phyloP scores from a whole-genome alignment of 2,888 invertebrate genomes.

The Chaetogeoica ovagalla region DNA sequence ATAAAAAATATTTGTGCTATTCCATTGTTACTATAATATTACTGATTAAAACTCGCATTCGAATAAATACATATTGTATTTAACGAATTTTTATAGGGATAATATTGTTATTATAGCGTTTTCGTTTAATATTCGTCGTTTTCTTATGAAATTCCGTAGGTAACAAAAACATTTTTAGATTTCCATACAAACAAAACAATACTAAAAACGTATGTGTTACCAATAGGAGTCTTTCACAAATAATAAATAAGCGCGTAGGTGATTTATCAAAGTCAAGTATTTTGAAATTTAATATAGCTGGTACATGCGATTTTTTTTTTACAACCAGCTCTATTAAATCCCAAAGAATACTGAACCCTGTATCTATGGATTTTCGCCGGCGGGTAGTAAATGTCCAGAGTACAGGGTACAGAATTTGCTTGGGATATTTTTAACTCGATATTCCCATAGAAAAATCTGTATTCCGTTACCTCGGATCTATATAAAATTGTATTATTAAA shows the following conservation, averaged over 20 bases:
- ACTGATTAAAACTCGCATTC: too few relatives aligned
- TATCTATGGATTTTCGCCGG: not conserved
- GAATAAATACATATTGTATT: too few relatives aligned
- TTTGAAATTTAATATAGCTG: conserved; percentile 45
- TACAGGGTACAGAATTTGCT: not conserved
- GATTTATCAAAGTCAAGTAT: conserved; percentile 25
- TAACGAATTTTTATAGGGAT: too few relatives aligned
- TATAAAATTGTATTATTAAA: not conserved
- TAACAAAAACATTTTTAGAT: conserved; percentile 46
- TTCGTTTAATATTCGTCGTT: not conserved
- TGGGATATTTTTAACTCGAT: not conserved
- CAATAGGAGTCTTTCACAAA: conserved; percentile 45
- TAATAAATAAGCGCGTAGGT: not conserved
- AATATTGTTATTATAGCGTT: too few relatives aligned
- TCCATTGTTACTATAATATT: too few relatives aligned
- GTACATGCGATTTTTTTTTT: not conserved
- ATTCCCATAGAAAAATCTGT: conserved; percentile 14
- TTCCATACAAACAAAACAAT: not conserved
- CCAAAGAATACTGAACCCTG: conserved; percentile 45
- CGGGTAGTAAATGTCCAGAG: not conserved
- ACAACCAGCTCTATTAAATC: conserved; percentile 48
- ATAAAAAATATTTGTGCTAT: too few relatives aligned
- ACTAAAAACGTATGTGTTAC: conserved; percentile 49
- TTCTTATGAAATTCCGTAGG: conserved; percentile 45
- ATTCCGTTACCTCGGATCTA: conserved; percentile 6